These are phyloP conservation scores for Festucalex cinctus DNA, from an alignment of 2,113 vertebrate species.

Conservation along the genomic window DNA sequence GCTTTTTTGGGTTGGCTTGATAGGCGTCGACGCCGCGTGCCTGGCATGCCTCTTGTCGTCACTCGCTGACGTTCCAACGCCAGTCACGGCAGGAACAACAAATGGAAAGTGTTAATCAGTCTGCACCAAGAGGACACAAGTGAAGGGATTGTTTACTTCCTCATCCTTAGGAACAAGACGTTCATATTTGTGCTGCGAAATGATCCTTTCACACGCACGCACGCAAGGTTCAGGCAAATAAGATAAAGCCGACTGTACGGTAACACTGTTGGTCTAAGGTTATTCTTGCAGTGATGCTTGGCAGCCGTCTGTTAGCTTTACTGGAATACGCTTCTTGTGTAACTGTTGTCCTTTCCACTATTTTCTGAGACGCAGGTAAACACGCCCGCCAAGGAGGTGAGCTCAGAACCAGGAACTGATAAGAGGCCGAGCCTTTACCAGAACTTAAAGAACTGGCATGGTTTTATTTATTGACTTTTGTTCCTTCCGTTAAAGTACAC, in stretches of 20 bases:
- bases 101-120: conserved; percentile 13
- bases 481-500: not conserved
- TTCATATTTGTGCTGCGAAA: not conserved
- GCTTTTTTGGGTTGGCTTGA: not conserved
- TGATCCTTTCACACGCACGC: not conserved
- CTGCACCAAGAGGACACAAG: conserved; percentile 15
- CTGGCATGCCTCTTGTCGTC: not conserved
- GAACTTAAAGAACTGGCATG: not conserved
- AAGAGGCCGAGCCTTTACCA: conserved; percentile 10
- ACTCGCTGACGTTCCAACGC: not conserved
- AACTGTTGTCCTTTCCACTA: conserved; percentile 55
- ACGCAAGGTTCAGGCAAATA: not conserved
- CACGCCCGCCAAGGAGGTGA: conserved; percentile 37
- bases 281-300: conserved; percentile 27
- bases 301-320: conserved; percentile 37
- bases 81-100: conserved; percentile 1
- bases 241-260: not conserved
- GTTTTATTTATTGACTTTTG: not conserved
- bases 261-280: not conserved
- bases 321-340: conserved; percentile 57
- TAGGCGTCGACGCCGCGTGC: not conserved
- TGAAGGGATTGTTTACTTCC: not conserved
- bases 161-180: conserved; percentile 16
- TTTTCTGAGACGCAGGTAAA: conserved; percentile 44
- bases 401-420: conserved; percentile 37